Evolutionary conservation across 2,888 invertebrate species (phyloP).

Genomic region (Trichopria drosophilae): DNA sequence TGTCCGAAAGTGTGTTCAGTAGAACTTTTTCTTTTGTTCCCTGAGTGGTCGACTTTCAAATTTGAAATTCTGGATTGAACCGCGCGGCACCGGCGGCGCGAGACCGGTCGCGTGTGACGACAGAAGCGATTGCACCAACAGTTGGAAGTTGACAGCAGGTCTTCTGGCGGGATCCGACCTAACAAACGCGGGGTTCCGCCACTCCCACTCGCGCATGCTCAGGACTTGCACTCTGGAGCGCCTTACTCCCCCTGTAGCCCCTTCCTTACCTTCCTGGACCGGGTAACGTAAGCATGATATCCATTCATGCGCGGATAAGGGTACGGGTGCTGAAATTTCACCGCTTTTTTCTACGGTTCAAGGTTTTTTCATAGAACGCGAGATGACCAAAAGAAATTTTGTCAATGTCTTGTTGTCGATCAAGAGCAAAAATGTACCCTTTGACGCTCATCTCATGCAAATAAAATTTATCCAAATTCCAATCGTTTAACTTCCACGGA

Average conservation of each 20-base stretch:
- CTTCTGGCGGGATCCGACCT: conserved; percentile 50
- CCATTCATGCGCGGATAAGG: background rate
- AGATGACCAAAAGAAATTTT: no score
- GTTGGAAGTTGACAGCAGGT: conserved; percentile 53
- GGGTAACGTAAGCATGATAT: conserved; percentile 28
- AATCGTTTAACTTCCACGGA: no score
- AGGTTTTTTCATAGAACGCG: no score
- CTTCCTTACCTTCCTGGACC: conserved; percentile 20
- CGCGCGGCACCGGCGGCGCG: conserved; percentile 4
- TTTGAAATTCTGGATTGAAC: conserved; percentile 1
- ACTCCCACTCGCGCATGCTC: conserved; percentile 57
- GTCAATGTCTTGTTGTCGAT: no score
- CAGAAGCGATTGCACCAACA: conserved; percentile 42
- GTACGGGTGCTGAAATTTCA: background rate
- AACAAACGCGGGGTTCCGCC: conserved; percentile 46
- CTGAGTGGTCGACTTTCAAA: background rate
- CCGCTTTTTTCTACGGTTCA: no score
- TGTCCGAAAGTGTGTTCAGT: no score
- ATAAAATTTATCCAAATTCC: no score
- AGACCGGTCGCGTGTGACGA: background rate
- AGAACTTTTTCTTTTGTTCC: no score
- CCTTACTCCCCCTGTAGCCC: conserved; percentile 6
- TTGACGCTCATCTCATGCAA: no score
- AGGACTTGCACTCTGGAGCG: conserved; percentile 22
- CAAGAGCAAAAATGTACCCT: no score